These are phyloP conservation scores for Limnephilus auricula DNA, from an alignment of 2,888 invertebrate species.

Conservation along the genomic window DNA sequence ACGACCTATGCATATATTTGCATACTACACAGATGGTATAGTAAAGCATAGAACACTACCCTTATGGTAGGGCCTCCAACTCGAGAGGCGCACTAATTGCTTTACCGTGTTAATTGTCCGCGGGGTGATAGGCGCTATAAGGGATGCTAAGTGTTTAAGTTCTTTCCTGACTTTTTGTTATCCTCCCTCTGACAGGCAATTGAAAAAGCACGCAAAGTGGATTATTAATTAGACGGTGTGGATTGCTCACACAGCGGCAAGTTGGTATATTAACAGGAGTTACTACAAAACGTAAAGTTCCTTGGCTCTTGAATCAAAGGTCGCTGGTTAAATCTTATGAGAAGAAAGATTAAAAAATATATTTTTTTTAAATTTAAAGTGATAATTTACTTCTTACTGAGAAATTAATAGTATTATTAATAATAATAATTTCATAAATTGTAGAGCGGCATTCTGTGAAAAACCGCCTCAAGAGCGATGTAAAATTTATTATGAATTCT, in stretches of 20 bases:
- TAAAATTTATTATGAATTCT: too few species aligned
- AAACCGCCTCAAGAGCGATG: too few species aligned
- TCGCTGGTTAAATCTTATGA: too few species aligned
- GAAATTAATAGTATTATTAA: too few species aligned
- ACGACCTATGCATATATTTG: too few species aligned
- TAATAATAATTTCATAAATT: too few species aligned
- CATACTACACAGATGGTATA: not conserved
- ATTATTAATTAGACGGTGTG: not conserved
- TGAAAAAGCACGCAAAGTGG: not conserved
- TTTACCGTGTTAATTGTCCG: slow-evolving; percentile 58
- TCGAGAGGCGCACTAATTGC: slow-evolving; percentile 52
- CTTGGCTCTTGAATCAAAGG: not conserved
- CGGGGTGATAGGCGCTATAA: not conserved
- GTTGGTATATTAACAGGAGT: too few species aligned
- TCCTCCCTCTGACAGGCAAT: not conserved
- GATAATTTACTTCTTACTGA: too few species aligned
- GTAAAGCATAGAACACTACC: not conserved
- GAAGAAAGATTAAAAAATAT: too few species aligned
- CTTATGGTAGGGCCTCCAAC: not conserved
- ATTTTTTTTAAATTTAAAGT: too few species aligned
- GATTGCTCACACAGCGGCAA: not conserved
- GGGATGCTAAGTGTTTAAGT: not conserved
- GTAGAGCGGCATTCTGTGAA: too few species aligned
- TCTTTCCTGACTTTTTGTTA: not conserved
- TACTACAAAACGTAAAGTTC: not conserved